These are phyloP conservation scores for Amblyornis subalaris DNA, from an alignment of 2,113 vertebrate species.

Conservation along the genomic window DNA sequence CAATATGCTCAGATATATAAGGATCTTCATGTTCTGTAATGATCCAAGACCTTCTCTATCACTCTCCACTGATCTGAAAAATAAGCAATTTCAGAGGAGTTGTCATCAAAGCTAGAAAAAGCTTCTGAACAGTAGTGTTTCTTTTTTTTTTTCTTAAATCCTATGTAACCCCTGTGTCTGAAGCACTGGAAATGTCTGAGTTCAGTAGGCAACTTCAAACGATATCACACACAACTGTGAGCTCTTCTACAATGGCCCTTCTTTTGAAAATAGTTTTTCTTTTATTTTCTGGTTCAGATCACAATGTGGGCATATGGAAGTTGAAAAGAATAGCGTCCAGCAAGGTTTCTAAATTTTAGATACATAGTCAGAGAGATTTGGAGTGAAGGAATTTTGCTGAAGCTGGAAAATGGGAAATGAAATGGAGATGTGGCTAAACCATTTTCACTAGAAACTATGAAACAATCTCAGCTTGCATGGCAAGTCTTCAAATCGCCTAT, in stretches of 20 bases:
- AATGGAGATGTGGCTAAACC: not conserved
- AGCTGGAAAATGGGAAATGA: not conserved
- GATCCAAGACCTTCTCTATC: constrained; percentile 49
- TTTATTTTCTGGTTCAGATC: constrained; percentile 43
- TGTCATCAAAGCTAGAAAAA: constrained; percentile 59
- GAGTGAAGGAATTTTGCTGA: not conserved
- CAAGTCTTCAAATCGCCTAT: not conserved
- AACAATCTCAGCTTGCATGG: not conserved
- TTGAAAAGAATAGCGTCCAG: not conserved
- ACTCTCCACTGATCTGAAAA: constrained; percentile 69
- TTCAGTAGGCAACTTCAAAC: constrained; percentile 50
- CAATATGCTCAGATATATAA: constrained; percentile 42
- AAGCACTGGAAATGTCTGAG: constrained; percentile 15
- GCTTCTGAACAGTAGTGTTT: constrained; percentile 17
- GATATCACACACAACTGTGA: not conserved
- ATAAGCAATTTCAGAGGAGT: constrained; percentile 66
- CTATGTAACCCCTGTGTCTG: constrained; percentile 20
- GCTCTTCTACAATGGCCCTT: not conserved
- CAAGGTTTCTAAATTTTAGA: not conserved
- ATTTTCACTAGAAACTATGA: not conserved
- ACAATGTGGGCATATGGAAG: not conserved
- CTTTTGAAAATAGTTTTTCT: constrained; percentile 14
- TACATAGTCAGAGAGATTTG: not conserved
- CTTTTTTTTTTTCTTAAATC: not conserved
- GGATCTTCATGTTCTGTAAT: constrained; percentile 63